Conservation (phyloP, 2,113 vertebrate genomes). For the Eptesicus fuscus region DNA sequence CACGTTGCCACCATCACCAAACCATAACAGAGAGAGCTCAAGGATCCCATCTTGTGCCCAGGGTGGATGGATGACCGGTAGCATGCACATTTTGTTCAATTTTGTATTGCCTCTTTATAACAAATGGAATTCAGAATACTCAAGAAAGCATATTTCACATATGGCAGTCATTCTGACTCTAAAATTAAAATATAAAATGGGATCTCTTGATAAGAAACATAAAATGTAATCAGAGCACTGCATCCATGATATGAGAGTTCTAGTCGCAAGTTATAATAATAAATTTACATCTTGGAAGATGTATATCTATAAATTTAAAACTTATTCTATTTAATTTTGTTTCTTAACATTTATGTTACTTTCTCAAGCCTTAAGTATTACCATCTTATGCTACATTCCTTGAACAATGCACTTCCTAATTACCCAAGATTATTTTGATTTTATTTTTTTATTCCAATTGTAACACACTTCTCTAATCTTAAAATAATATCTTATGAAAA, state of each 20-base stretch:
- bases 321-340: background rate
- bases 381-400: background rate
- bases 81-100: background rate
- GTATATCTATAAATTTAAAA: background rate
- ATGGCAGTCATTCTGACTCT: background rate
- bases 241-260: background rate
- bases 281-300: background rate
- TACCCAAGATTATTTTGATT: background rate
- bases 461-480: constrained; percentile 1
- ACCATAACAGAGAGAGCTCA: background rate
- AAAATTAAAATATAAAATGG: constrained; percentile 4
- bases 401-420: background rate
- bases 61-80: background rate
- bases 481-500: constrained; percentile 29
- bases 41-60: background rate
- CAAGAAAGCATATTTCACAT: background rate
- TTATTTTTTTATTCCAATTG: background rate
- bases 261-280: background rate
- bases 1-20: background rate
- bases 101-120: background rate
- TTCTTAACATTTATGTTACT: background rate
- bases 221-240: background rate
- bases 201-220: background rate
- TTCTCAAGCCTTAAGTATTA: background rate
- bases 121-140: background rate